These are phyloP conservation scores for Rotaria sp. DNA, from an alignment of 2,888 invertebrate species.

Conservation along the genomic window DNA sequence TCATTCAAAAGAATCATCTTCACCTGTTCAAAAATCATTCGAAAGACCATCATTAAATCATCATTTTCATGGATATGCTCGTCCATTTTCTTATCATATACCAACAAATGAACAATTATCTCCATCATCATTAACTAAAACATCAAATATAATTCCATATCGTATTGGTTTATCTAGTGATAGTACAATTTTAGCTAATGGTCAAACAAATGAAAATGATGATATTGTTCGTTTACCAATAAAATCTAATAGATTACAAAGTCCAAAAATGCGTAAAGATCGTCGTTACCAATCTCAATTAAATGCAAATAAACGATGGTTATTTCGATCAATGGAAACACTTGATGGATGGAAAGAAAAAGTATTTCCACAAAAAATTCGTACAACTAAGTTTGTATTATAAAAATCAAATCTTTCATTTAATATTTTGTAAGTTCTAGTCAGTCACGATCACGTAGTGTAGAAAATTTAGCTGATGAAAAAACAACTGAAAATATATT, in stretches of 20 bases:
- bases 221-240: conserved; percentile 11
- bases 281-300: conserved; percentile 8
- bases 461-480: neutral
- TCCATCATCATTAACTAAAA: neutral
- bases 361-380: conserved; percentile 5
- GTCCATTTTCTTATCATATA: neutral
- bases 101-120: neutral
- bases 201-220: neutral
- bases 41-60: neutral
- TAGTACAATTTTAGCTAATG: neutral
- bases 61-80: neutral
- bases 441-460: neutral
- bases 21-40: neutral
- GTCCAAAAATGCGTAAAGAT: neutral
- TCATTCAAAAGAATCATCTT: neutral
- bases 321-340: conserved; percentile 29
- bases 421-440: neutral
- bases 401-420: neutral
- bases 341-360: neutral
- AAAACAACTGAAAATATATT: neutral
- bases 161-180: neutral
- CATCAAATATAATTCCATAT: neutral
- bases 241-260: neutral
- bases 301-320: neutral
- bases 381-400: neutral